Evolutionary conservation across 2,113 vertebrate genomes (phyloP), one percentile per base, ranked within the genome.

Genomic region (Tetrao urogallus): DNA sequence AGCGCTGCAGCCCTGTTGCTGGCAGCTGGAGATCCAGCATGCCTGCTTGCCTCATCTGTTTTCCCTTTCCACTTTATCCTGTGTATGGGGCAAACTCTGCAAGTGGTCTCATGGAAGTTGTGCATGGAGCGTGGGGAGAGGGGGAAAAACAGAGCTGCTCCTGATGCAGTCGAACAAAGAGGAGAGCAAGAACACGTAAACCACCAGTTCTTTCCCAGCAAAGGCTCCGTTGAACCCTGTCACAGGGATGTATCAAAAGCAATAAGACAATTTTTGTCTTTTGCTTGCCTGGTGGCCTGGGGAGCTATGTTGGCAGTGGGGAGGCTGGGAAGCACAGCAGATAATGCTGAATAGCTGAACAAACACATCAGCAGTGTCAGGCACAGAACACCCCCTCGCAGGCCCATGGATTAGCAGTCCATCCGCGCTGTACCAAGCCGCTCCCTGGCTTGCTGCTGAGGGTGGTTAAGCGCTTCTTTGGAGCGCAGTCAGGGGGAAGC

Each of bases 91-190:
- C 43, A 82, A 93, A 69, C 3, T 8, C 82, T 80, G 60, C 34
- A 74, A 63, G 56, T 45, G 19, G 7, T 36, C 43, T 36, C 11
- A 10, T 27, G 27, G 28, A 78, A 89, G 50, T 25, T 56, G 34
- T 25, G 34, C 27, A 42, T 74, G 56, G 50, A 50, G 10, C 0
- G 0, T 6, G 54, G 60, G 50, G 70, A 90, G 25, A 89, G 13
- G 5, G 11, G 89, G 36, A 57, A 45, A 69, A 82, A 73, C 66
- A 52, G 19, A 78, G 43, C 22, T 60, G 83, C 25, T 88, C 15
- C 28, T 88, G 73, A 80, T 28, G 36, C 45, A 3, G 3, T 56
- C 71, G 70, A 91, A 91, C 28, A 95, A 93, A 94, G 77, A 86
- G 32, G 19, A 89, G 25, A 38, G 38, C 25, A 80, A 67, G 82